Percentiles rank a stretch among this genome's conserved stretches.
Evolutionary conservation across 2,888 invertebrate genomes (phyloP).

Genomic region (Sicus ferrugineus): DNA sequence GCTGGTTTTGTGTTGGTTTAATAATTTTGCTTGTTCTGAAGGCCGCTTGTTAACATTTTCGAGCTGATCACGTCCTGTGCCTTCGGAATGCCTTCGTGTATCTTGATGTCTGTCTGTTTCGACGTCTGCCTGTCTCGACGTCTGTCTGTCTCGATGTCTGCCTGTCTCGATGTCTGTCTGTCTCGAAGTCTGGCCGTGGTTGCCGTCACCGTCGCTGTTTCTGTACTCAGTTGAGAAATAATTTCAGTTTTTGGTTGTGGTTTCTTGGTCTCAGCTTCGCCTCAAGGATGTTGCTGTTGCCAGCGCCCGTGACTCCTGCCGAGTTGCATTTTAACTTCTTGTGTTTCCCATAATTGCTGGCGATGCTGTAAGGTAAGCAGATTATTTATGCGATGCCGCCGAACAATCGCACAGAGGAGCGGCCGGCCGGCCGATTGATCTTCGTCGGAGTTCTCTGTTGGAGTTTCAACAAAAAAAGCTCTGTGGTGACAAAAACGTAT

Average conservation of each 20-base stretch:
- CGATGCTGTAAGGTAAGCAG: neutral
- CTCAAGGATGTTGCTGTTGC: neutral
- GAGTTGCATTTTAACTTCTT: neutral
- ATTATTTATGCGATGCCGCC: constrained; percentile 14
- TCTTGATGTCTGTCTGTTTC: neutral
- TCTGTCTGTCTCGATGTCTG: neutral
- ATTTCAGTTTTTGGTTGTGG: too few species aligned
- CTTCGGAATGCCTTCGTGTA: neutral
- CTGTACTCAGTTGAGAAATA: too few species aligned
- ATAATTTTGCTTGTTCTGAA: neutral
- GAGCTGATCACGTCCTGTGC: neutral
- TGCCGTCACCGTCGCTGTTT: neutral
- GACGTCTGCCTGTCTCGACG: neutral
- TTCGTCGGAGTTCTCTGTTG: too few species aligned
- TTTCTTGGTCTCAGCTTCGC: neutral
- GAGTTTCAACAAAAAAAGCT: too few species aligned
- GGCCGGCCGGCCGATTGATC: too few species aligned
- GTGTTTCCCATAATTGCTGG: constrained; percentile 7
- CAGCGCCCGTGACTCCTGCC: neutral
- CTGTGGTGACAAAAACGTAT: too few species aligned
- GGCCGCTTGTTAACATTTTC: neutral
- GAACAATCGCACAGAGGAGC: too few species aligned
- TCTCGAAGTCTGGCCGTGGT: neutral
- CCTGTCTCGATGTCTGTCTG: neutral
- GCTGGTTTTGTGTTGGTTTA: neutral